Evolutionary conservation across 2,113 vertebrate genomes (phyloP), one percentile per base, ranked within the genome.

Genomic region (Albula glossodonta): DNA sequence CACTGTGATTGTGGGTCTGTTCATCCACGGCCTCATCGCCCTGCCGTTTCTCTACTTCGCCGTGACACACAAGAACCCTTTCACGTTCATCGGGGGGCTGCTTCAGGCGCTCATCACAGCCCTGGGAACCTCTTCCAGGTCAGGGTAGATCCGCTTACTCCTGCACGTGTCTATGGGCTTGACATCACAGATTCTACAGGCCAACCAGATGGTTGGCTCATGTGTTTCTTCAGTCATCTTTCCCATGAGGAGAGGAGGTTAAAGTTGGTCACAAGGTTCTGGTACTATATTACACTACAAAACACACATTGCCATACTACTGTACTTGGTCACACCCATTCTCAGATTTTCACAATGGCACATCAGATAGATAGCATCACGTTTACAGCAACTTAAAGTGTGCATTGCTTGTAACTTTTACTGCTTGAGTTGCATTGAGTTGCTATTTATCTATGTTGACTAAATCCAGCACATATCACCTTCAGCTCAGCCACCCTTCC

Each of bases 121-220:
- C 50, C 93, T 99, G 89, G 98, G 97, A 87, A 99, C 98, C 0
- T 99, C 98, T 13, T 99, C 97, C 88, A 99, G 98, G 98, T 99
- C 93, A 0, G 89, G 10, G 15, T 74, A 22, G 70, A 22, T 25
- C 25, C 70, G 10, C 70, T 25, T 8, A 9, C 31, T 8, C 22
- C 70, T 74, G 8, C 5, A 10, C 31, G 22, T 25, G 9, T 2
- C n/a, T 2, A 3, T 74, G 70, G 19, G n/a, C 10, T 22, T 6
- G 17, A 19, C 22, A 3, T 74, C 70, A 74, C n/a, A 31, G n/a
- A 74, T 31, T 70, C 8, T 70, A 6, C 7, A 2, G 2, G 22
- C 63, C n/a, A 19, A 70, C 17, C 17, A 70, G 22, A 70, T 70
- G 63, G 19, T 3, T 6, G n/a, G 17, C 63, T 70, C 63, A 56